A percentile compares a stretch with the other conserved stretches of the same genome.
Conservation (phyloP, 1,140 invertebrate genomes). For the Drosophila teissieri region DNA sequence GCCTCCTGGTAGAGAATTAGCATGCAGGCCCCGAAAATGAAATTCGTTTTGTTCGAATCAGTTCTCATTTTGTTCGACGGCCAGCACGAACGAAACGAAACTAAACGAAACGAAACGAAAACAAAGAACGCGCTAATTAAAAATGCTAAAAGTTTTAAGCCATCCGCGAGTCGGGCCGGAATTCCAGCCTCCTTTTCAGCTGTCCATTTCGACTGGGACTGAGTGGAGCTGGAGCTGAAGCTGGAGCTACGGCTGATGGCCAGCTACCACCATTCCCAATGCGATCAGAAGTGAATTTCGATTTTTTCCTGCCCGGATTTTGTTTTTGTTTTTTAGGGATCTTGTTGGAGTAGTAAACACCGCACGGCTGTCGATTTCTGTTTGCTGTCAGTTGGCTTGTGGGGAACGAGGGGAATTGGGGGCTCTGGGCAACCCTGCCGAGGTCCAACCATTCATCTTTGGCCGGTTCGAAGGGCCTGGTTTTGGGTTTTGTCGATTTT, state of each 20-base stretch:
- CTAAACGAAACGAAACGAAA: slow-evolving; percentile 80
- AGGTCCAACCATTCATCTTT: slow-evolving; percentile 76
- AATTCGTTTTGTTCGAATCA: slow-evolving; percentile 55
- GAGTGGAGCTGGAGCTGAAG: slow-evolving; percentile 13
- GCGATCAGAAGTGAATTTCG: slow-evolving; percentile 58
- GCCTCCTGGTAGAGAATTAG: slow-evolving; percentile 37
- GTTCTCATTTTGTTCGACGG: slow-evolving; percentile 44
- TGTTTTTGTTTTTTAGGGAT: slow-evolving; percentile 46
- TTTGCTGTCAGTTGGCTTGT: slow-evolving; percentile 70
- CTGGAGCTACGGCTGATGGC: slow-evolving; percentile 48
- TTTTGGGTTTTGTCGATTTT: slow-evolving; percentile 24
- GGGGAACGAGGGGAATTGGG: neutral
- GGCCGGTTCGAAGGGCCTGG: slow-evolving; percentile 69
- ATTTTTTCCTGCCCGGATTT: slow-evolving; percentile 25
- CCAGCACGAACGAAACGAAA: slow-evolving; percentile 73
- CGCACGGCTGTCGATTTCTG: slow-evolving; percentile 76
- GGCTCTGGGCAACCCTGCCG: slow-evolving; percentile 30
- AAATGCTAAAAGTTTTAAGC: slow-evolving; percentile 82
- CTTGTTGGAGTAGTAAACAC: slow-evolving; percentile 75
- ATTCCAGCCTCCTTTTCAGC: slow-evolving; percentile 82
- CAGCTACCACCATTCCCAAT: slow-evolving; percentile 60
- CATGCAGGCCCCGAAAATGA: slow-evolving; percentile 41
- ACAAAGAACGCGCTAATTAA: slow-evolving; percentile 83
- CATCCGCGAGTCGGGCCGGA: slow-evolving; percentile 49
- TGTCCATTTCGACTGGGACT: slow-evolving; percentile 65